Evolutionary conservation across 2,888 invertebrate species (phyloP).

Genomic region (Epirrita christyi): DNA sequence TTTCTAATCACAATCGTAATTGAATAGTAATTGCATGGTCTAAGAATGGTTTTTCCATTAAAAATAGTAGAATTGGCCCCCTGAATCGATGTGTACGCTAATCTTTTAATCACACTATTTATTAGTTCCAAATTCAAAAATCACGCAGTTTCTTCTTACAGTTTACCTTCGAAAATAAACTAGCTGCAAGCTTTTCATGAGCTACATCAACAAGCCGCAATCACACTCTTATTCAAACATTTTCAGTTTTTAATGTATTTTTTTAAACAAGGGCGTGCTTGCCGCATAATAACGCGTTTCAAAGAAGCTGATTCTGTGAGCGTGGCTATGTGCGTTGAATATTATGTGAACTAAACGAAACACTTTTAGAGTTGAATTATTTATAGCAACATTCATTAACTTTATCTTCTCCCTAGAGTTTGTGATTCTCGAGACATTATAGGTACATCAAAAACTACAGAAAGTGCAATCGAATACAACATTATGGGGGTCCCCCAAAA

Average conservation of each 20-base stretch:
- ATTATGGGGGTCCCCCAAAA: slow-evolving; percentile 1
- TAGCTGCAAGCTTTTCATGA: neutral
- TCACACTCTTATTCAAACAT: slow-evolving; percentile 83
- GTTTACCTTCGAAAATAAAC: too few relatives aligned
- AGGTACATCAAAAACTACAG: neutral
- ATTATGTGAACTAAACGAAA: slow-evolving; percentile 11
- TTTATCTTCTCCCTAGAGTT: neutral
- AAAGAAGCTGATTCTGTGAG: slow-evolving; percentile 48
- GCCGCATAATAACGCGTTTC: slow-evolving; percentile 65
- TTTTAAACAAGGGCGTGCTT: slow-evolving; percentile 64
- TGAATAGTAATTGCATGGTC: too few relatives aligned
- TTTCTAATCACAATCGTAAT: too few relatives aligned
- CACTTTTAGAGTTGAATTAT: neutral
- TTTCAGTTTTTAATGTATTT: slow-evolving; percentile 62
- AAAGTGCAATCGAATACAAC: too few relatives aligned
- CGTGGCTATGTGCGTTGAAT: slow-evolving; percentile 22
- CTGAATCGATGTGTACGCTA: too few relatives aligned
- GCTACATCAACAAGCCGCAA: slow-evolving; percentile 57
- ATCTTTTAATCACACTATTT: too few relatives aligned
- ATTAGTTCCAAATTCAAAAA: too few relatives aligned
- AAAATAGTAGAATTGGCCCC: too few relatives aligned
- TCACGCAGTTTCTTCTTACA: too few relatives aligned
- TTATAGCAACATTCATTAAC: too few relatives aligned
- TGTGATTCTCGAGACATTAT: neutral
- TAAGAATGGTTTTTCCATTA: too few relatives aligned